Base-by-base conservation (phyloP, 2,113 vertebrate species). In the Cyanistes caeruleus region DNA sequence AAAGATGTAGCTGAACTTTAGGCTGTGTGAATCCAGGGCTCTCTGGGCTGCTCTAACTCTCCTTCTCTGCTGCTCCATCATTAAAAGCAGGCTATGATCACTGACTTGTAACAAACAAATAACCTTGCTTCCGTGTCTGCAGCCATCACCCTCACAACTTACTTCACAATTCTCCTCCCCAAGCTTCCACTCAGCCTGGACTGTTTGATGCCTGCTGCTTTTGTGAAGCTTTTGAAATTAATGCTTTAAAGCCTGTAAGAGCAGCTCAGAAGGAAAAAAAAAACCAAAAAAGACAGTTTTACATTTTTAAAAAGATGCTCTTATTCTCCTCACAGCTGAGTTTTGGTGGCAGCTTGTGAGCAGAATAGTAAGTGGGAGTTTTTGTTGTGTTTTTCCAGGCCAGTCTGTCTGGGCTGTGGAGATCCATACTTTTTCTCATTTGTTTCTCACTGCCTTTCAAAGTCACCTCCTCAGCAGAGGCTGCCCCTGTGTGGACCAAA, bases 171-270 rank as follows among this genome's bases (percentile, higher is more conserved):
- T 94, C 93, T 90, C 35, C 65, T 90, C 59, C 67, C 59, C 35
- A 31, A n/a, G 82, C 70, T 94, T 85, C 82, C 67, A 43, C 70
- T 80, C 74, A 69, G 67, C 25, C 65, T 58, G 49, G 30, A 35
- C 33, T 1, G 3, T 89, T 74, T 96, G 87, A 95, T 86, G 75
- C 85, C 79, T 88, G 67, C 52, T 90, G 94, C 28, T 73, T 93
- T 87, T 72, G 67, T 70, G 63, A 91, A 88, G 75, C 90, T 95
- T 94, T 91, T 96, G 78, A 94, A 94, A 94, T 88, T 53, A 91
- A 96, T 67, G 51, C 70, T 83, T 87, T 85, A 84, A 93, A 95
- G 78, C 59, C 59, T 46, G 10, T 55, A 80, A 85, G 51, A 94
- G 60, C 46, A 85, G 74, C 89, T 85, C 84, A 83, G 78, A 62